Conservation (phyloP, 2,797 vertebrate genomes). For the Rhinophrynus dorsalis region DNA sequence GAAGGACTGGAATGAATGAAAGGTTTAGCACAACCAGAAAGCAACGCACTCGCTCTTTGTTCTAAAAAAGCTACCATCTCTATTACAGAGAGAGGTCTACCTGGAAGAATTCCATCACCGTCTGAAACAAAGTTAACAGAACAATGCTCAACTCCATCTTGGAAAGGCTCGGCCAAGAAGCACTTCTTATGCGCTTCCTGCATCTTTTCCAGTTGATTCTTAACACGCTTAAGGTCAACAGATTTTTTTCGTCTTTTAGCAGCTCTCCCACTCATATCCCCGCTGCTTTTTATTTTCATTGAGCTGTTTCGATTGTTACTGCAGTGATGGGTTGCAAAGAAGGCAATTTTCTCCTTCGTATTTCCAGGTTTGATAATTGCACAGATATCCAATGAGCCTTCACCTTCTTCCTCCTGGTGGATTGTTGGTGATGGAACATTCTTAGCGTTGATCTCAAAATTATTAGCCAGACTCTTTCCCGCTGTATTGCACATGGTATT, state of each 20-base stretch:
- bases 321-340: slow-evolving; percentile 84
- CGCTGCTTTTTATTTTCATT: slow-evolving; percentile 84
- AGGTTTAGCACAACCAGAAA: slow-evolving; percentile 72
- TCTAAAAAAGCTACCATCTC: slow-evolving; percentile 95
- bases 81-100: slow-evolving; percentile 80
- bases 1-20: slow-evolving; percentile 43
- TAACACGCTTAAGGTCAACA: slow-evolving; percentile 66
- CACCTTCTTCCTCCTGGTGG: slow-evolving; percentile 70
- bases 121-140: slow-evolving; percentile 62
- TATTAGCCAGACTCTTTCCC: slow-evolving; percentile 57
- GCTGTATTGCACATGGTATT: slow-evolving; percentile 73
- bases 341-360: slow-evolving; percentile 95
- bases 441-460: slow-evolving; percentile 55
- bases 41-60: slow-evolving; percentile 75
- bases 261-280: slow-evolving; percentile 81
- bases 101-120: slow-evolving; percentile 54
- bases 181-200: slow-evolving; percentile 60
- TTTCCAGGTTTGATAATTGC: slow-evolving; percentile 91
- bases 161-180: slow-evolving; percentile 63
- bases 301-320: slow-evolving; percentile 58
- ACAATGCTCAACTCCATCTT: slow-evolving; percentile 65
- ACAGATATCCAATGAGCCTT: slow-evolving; percentile 81
- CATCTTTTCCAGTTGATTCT: slow-evolving; percentile 66
- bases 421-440: slow-evolving; percentile 61
- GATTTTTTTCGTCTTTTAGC: slow-evolving; percentile 87